phyloP scores from a whole-genome alignment of 1,140 invertebrate species.

The Drosophila navojoa region DNA sequence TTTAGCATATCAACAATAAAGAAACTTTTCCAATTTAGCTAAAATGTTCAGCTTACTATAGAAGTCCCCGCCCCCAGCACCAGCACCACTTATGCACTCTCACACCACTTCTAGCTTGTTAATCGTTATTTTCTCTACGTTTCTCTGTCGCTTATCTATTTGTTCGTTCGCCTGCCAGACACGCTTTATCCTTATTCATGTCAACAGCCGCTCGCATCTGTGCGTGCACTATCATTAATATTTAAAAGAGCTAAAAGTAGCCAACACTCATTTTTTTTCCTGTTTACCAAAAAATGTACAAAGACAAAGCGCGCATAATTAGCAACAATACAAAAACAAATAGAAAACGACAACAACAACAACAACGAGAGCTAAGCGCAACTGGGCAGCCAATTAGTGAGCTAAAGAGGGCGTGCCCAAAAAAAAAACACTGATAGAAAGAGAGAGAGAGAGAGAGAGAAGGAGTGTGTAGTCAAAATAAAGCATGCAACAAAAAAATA shows the following conservation, averaged over 20 bases:
- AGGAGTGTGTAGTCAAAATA: too few species aligned
- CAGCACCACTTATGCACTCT: too few species aligned
- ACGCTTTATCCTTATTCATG: conserved; percentile 24
- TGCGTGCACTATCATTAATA: conserved; percentile 76
- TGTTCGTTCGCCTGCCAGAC: background rate
- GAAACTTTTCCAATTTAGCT: conserved; percentile 28
- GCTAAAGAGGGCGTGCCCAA: conserved; percentile 29
- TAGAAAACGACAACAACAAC: conserved; percentile 36
- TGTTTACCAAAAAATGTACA: conserved; percentile 49
- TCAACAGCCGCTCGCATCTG: conserved; percentile 20
- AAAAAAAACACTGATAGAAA: background rate
- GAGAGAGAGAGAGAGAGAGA: conserved; percentile 8
- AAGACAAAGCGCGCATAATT: conserved; percentile 73
- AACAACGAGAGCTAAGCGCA: background rate
- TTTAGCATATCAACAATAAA: background rate
- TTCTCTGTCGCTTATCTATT: conserved; percentile 54
- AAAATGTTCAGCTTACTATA: conserved; percentile 2
- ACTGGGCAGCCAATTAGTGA: conserved; percentile 62
- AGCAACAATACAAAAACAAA: conserved; percentile 50
- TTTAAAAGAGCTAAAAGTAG: conserved; percentile 67
- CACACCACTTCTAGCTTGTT: conserved; percentile 22
- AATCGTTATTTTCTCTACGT: conserved; percentile 58
- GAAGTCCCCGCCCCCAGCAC: too few species aligned
- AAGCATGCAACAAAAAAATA: background rate
- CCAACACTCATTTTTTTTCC: conserved; percentile 47